Evolutionary conservation across 2,113 vertebrate genomes (phyloP).

Genomic region (Cyprinodon brontotheroides): DNA sequence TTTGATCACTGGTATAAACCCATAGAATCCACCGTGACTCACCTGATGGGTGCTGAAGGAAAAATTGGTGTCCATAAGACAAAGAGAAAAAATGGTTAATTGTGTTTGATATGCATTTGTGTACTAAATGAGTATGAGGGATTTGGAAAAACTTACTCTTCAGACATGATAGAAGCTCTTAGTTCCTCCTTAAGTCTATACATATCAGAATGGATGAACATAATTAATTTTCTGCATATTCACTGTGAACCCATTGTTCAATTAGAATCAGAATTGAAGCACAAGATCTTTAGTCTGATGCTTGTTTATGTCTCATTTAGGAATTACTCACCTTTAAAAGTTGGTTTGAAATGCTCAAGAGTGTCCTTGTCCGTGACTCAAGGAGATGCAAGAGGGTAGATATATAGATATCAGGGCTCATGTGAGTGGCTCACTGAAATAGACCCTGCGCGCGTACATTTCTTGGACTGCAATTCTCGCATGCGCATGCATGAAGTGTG

Average conservation of each 20-base stretch:
- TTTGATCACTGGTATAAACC: not conserved
- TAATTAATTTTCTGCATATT: not conserved
- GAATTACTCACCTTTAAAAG: conserved; percentile 58
- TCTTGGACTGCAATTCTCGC: conserved; percentile 43
- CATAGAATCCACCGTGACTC: not conserved
- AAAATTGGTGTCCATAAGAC: not conserved
- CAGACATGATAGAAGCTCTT: conserved; percentile 70
- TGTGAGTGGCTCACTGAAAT: conserved; percentile 79
- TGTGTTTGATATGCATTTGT: not conserved
- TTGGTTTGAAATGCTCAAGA: conserved; percentile 31
- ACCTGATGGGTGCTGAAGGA: not conserved
- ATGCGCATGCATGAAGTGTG: conserved; percentile 48
- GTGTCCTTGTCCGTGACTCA: conserved; percentile 51
- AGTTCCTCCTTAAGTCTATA: conserved; percentile 22
- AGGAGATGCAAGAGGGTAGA: conserved; percentile 57
- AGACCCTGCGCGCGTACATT: conserved; percentile 65
- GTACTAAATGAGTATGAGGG: not conserved
- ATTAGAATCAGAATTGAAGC: not conserved
- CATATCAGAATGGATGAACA: not conserved
- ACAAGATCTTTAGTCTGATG: not conserved
- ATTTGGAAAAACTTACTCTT: conserved; percentile 65
- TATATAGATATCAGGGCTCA: conserved; percentile 70
- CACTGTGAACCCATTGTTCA: not conserved
- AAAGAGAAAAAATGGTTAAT: not conserved
- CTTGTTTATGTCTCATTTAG: not conserved